Percentiles rank a stretch among this genome's conserved stretches.
Conservation (phyloP, 2,113 vertebrate species). For the Phocoena sinus region DNA sequence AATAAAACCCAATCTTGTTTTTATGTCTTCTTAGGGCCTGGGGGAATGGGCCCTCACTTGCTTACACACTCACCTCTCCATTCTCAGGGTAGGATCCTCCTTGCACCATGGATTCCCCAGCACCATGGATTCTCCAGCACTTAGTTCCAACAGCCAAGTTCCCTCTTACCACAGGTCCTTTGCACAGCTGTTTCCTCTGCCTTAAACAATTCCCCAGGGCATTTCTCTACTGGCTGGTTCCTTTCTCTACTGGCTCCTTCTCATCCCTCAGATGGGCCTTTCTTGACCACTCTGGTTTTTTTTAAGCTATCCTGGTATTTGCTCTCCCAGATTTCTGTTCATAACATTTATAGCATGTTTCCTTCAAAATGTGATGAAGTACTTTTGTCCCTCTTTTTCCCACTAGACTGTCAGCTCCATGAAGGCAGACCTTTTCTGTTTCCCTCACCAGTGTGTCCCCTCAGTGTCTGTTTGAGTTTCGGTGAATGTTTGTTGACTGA, state of each 20-base stretch:
- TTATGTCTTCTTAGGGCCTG: background rate
- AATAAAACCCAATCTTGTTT: conserved; percentile 4
- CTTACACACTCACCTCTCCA: background rate
- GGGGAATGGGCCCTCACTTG: background rate
- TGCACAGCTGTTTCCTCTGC: background rate
- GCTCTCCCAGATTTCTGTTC: background rate
- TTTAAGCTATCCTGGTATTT: background rate
- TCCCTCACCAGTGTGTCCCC: background rate
- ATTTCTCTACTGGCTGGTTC: background rate
- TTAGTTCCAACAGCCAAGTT: background rate
- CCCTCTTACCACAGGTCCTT: background rate
- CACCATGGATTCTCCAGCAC: background rate
- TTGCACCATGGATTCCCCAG: background rate
- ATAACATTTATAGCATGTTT: background rate
- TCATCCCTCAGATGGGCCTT: background rate
- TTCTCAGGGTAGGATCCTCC: background rate
- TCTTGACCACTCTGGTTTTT: background rate
- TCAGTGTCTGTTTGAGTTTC: background rate
- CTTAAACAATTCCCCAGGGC: background rate
- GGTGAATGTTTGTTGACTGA: background rate
- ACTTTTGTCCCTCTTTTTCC: background rate
- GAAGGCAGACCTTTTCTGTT: background rate
- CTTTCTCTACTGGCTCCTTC: background rate
- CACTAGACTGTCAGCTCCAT: background rate
- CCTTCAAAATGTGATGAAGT: background rate